phyloP scores from a whole-genome alignment of 2,888 invertebrate genomes.

The Troglohyphantes excavatus region DNA sequence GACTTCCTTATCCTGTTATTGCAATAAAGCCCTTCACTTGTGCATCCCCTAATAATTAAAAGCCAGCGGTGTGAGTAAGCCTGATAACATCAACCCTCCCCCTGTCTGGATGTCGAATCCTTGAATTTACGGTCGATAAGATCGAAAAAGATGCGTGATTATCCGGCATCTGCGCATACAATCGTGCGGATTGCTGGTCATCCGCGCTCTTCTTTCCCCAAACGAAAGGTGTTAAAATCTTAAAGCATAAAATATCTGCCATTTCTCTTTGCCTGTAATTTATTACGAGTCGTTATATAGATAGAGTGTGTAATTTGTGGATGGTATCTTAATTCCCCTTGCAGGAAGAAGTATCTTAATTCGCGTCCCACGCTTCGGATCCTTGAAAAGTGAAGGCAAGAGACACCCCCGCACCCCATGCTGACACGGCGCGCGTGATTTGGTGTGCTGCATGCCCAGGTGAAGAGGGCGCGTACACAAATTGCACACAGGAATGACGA shows the following conservation, averaged over 20 bases:
- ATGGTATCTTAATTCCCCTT: conserved; percentile 72
- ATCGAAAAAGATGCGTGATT: conserved; percentile 31
- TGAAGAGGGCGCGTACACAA: too few relatives aligned
- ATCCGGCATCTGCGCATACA: conserved; percentile 21
- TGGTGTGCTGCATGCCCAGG: too few relatives aligned
- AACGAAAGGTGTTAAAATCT: conserved; percentile 60
- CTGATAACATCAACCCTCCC: too few relatives aligned
- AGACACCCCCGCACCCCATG: conserved; percentile 67
- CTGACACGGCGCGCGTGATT: conserved; percentile 49
- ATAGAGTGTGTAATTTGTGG: conserved; percentile 72
- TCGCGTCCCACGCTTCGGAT: conserved; percentile 74
- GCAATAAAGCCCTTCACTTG: too few relatives aligned
- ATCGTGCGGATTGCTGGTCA: conserved; percentile 29
- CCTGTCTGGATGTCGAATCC: conserved; percentile 23
- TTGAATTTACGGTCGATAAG: conserved; percentile 12
- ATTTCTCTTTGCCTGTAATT: conserved; percentile 66
- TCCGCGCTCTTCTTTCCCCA: conserved; percentile 44
- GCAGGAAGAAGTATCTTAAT: conserved; percentile 73
- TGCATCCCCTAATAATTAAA: too few relatives aligned
- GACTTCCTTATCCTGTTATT: too few relatives aligned
- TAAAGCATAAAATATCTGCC: background rate
- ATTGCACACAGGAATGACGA: too few relatives aligned
- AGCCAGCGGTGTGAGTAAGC: too few relatives aligned
- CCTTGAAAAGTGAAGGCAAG: too few relatives aligned
- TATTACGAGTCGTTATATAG: conserved; percentile 68